Base-by-base conservation (phyloP, 2,797 vertebrate genomes). In the Decapterus maruadsi region DNA sequence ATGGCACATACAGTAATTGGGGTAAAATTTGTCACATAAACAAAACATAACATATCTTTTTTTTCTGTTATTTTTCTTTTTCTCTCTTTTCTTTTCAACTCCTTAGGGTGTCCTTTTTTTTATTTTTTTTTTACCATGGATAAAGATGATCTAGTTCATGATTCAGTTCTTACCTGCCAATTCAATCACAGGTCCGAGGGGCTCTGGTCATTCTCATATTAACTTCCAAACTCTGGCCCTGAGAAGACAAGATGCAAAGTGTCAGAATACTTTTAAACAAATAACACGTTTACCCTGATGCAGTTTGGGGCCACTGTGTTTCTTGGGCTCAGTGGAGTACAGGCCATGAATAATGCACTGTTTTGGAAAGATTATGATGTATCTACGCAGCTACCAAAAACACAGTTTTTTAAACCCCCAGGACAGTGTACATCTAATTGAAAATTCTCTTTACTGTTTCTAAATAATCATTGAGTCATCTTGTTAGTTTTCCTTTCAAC, bases 81-180 rank as follows among this genome's bases (percentile, higher is more conserved):
- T 55, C 9, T 50, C 46, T 42, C 4, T 53, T 46, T 56, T 42
- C 20, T 12, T 40, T 22, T 29, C 6, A 58, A 48, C 34, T 29
- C 31, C 43, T 3, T 10, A 53, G 8, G 10, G 10, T 22, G 8
- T 26, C 14, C 3, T 67, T 31, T 69, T 20, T 1, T 4, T n/a
- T n/a, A n/a, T n/a, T n/a, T 26, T 26, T 1, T 26, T 26, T 26
- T 26, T 26, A 26, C 22, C 4, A 14, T 19, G 0, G 9, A 20
- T 13, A 4, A 34, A 59, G 10, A 20, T 43, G 46, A 75, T 62
- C 10, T 56, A 68, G 8, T 19, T 45, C 57, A 34, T n/a, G 57
- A 19, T 45, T 54, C 8, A 56, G 8, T 66, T 74, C 89, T 93
- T 88, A 95, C 94, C 93, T 95, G 93, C 91, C 92, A 92, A 63